Percentiles rank a stretch among this genome's conserved stretches.
Conservation (phyloP, 1,140 invertebrate species). For the Psix sp. region DNA sequence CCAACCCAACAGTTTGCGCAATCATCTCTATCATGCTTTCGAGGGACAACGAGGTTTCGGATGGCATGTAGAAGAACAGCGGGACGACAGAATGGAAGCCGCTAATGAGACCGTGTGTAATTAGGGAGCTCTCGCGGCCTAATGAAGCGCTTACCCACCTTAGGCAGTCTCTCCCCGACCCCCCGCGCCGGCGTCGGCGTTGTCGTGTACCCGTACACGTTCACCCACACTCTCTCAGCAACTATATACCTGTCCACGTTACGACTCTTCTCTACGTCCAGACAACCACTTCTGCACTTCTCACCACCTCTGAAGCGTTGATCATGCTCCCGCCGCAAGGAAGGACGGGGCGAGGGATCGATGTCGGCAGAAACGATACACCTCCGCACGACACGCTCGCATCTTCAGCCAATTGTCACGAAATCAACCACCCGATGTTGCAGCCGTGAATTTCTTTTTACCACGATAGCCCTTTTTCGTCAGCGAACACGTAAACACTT, state of each 20-base stretch:
- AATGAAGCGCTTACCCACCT: constrained; percentile 77
- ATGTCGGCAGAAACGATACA: constrained; percentile 63
- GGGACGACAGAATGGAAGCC: constrained; percentile 67
- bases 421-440: constrained; percentile 70
- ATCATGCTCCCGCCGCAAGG: constrained; percentile 64
- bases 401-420: constrained; percentile 64
- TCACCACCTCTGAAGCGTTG: constrained; percentile 66
- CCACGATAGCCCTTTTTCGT: constrained; percentile 36
- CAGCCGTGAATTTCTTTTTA: constrained; percentile 51
- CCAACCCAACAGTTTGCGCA: too few species aligned
- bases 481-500: constrained; percentile 29
- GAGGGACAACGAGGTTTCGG: constrained; percentile 47
- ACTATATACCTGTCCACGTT: constrained; percentile 48
- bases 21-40: constrained; percentile 15
- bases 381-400: constrained; percentile 67
- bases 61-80: constrained; percentile 55
- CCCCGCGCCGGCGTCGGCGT: constrained; percentile 18
- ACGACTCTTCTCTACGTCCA: constrained; percentile 60
- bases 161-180: constrained; percentile 61
- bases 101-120: constrained; percentile 78
- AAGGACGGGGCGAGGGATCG: constrained; percentile 26
- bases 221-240: constrained; percentile 43
- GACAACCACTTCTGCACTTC: constrained; percentile 64
- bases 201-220: constrained; percentile 41
- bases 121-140: constrained; percentile 77